These are phyloP conservation scores for Melierax canorus DNA, from an alignment of 2,113 vertebrate genomes.

Conservation along the genomic window DNA sequence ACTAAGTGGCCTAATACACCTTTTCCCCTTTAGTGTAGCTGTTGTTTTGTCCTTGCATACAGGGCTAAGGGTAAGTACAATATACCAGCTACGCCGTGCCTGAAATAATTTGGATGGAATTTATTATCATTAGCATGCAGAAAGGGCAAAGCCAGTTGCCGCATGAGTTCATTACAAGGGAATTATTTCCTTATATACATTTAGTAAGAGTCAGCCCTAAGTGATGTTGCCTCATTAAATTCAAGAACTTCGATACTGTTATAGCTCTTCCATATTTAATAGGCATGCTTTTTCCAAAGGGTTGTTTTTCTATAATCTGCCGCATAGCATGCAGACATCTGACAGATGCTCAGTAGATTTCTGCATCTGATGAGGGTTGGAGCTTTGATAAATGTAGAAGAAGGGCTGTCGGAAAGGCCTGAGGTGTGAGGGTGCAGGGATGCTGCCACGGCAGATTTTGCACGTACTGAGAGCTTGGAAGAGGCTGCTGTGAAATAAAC, in stretches of 20 bases:
- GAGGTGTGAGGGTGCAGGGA: background rate
- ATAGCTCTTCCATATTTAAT: background rate
- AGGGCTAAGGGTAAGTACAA: background rate
- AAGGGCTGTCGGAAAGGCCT: background rate
- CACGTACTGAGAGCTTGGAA: background rate
- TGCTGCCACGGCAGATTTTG: background rate
- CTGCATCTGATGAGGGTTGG: background rate
- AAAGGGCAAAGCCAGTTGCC: background rate
- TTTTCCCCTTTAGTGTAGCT: background rate
- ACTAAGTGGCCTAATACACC: background rate
- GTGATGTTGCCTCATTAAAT: slow-evolving; percentile 11
- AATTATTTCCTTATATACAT: slow-evolving; percentile 11
- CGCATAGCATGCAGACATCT: background rate
- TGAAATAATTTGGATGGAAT: background rate
- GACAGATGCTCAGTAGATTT: background rate
- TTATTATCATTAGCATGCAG: slow-evolving; percentile 6
- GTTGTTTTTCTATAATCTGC: background rate
- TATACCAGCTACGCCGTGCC: background rate
- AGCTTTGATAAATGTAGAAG: background rate
- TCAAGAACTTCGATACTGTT: background rate
- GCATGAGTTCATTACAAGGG: background rate
- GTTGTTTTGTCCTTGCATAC: background rate
- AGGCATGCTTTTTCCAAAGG: background rate
- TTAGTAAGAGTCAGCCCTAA: background rate
- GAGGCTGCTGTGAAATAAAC: background rate